phyloP scores from a whole-genome alignment of 2,113 vertebrate species.

The Arenaria interpres region DNA sequence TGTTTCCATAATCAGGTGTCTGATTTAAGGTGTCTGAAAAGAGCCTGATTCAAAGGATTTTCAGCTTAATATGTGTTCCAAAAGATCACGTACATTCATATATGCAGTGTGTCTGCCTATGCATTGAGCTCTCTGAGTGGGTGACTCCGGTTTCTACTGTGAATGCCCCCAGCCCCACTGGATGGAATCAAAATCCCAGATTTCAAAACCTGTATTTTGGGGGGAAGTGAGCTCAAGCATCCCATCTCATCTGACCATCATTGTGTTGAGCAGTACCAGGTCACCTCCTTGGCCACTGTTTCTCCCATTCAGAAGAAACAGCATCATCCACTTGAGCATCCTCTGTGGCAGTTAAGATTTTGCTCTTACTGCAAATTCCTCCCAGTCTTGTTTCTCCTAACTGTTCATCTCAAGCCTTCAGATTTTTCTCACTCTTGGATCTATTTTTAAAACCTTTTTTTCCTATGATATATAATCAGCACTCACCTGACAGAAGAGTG shows the following conservation, averaged over 20 bases:
- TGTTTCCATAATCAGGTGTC: not conserved
- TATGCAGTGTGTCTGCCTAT: not conserved
- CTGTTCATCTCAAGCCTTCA: not conserved
- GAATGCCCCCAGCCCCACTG: not conserved
- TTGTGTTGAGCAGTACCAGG: not conserved
- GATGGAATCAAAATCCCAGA: not conserved
- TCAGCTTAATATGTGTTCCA: not conserved
- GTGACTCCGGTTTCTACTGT: not conserved
- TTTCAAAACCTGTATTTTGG: not conserved
- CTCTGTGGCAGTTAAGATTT: not conserved
- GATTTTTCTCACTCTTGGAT: not conserved
- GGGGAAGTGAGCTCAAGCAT: not conserved
- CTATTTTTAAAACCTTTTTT: conserved; percentile 34
- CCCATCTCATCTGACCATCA: not conserved
- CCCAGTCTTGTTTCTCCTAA: not conserved
- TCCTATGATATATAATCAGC: not conserved
- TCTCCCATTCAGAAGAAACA: not conserved
- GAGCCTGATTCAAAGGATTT: not conserved
- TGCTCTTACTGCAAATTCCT: not conserved
- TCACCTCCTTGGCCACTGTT: not conserved
- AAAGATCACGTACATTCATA: not conserved
- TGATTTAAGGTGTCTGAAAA: not conserved
- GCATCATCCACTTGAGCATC: not conserved
- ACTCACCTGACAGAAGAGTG: conserved; percentile 36
- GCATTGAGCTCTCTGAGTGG: not conserved